Evolutionary conservation across 2,797 vertebrate genomes (phyloP).

Genomic region (Notoglanidium macrostoma): DNA sequence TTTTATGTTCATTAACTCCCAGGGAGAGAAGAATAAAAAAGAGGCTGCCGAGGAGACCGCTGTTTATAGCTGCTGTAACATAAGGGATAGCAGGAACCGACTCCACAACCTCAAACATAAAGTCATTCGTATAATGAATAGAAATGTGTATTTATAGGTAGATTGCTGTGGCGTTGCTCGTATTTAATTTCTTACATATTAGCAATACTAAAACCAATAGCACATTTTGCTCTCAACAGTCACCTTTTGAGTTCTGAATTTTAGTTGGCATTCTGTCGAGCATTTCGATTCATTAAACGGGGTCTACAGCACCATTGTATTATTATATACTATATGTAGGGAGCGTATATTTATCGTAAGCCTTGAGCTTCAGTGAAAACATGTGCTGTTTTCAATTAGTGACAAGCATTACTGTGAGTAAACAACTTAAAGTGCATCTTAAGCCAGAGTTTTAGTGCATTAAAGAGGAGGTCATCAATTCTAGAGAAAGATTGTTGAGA

Average conservation of each 20-base stretch:
- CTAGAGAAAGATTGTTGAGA: too few relatives aligned
- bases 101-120: neutral
- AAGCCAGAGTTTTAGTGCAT: neutral
- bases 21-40: neutral
- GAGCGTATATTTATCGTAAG: neutral
- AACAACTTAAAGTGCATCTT: neutral
- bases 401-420: too few relatives aligned
- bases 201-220: neutral
- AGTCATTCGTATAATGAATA: neutral
- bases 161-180: neutral
- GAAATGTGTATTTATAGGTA: neutral
- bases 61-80: neutral
- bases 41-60: too few relatives aligned
- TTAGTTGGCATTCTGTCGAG: neutral
- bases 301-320: neutral
- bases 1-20: neutral
- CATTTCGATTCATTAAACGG: neutral
- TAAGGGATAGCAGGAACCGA: neutral
- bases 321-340: neutral
- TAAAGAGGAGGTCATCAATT: too few relatives aligned
- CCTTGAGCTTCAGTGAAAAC: neutral
- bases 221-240: neutral
- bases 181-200: neutral
- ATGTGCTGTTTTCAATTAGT: too few relatives aligned
- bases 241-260: neutral